Conservation (phyloP, 1,140 invertebrate genomes). For the Papilio glaucus region DNA sequence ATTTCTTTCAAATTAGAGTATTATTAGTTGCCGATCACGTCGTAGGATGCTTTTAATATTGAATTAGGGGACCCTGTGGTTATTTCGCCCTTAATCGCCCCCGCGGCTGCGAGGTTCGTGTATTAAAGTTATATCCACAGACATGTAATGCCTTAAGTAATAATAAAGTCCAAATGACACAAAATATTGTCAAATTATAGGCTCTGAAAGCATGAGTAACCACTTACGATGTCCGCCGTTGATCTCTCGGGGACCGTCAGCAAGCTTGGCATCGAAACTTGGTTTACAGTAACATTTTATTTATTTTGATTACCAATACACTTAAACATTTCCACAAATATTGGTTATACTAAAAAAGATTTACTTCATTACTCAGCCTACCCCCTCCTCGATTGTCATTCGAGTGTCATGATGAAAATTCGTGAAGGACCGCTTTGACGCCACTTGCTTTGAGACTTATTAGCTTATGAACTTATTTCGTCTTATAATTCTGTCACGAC, state of each 20-base stretch:
- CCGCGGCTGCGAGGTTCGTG: constrained; percentile 64
- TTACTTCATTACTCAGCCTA: too few species aligned
- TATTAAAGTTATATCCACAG: constrained; percentile 80
- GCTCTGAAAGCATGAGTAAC: constrained; percentile 80
- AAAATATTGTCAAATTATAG: constrained; percentile 84
- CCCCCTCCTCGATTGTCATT: too few species aligned
- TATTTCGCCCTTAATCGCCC: constrained; percentile 78
- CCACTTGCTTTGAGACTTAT: too few species aligned
- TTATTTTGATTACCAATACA: too few species aligned
- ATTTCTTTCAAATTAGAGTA: constrained; percentile 80
- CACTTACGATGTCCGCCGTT: constrained; percentile 76
- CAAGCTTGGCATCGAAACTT: constrained; percentile 41
- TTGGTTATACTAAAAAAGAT: too few species aligned
- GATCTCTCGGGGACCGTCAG: constrained; percentile 68
- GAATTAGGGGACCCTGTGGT: constrained; percentile 82
- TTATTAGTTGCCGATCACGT: constrained; percentile 82
- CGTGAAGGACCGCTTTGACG: too few species aligned
- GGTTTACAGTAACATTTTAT: constrained; percentile 7
- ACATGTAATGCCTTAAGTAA: constrained; percentile 80
- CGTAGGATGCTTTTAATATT: constrained; percentile 83
- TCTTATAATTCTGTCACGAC: too few species aligned
- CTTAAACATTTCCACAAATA: too few species aligned
- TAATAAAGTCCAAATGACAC: constrained; percentile 83
- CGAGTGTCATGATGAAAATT: too few species aligned
- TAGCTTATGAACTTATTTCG: too few species aligned